A percentile compares a stretch with the other conserved stretches of the same genome.
Conservation (phyloP, 2,113 vertebrate species). For the Leptobrachium leishanense region DNA sequence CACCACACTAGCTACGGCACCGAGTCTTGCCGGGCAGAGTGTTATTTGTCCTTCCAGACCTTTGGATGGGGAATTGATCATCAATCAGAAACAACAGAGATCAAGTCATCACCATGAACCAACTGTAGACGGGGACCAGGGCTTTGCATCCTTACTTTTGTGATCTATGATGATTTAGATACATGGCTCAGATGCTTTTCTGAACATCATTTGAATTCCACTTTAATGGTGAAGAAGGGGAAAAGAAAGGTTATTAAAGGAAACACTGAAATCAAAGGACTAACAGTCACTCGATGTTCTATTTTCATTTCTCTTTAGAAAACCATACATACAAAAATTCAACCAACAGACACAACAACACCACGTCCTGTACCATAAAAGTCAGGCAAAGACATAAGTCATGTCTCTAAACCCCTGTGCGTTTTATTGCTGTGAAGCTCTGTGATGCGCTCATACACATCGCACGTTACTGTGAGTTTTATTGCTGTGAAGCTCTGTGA, state of each 20-base stretch:
- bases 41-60: conserved; percentile 11
- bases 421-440: no score
- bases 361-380: conserved; percentile 7
- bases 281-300: conserved; percentile 22
- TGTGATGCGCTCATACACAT: no score
- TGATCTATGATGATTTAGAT: conserved; percentile 35
- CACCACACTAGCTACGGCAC: conserved; percentile 24
- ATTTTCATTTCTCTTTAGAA: conserved; percentile 34
- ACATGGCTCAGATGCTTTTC: conserved; percentile 34
- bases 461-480: no score
- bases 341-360: conserved; percentile 17
- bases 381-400: not conserved
- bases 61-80: conserved; percentile 22
- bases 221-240: conserved; percentile 28
- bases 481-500: no score
- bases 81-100: conserved; percentile 27
- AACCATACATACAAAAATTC: conserved; percentile 19
- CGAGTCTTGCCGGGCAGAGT: not conserved
- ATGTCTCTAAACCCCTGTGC: no score
- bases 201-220: conserved; percentile 42
- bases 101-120: conserved; percentile 14
- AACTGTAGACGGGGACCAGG: conserved; percentile 7
- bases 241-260: conserved; percentile 18
- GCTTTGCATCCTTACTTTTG: conserved; percentile 25
- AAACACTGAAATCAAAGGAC: conserved; percentile 39